Evolutionary conservation across 2,888 invertebrate genomes (phyloP).

Genomic region (Campaea margaritaria): DNA sequence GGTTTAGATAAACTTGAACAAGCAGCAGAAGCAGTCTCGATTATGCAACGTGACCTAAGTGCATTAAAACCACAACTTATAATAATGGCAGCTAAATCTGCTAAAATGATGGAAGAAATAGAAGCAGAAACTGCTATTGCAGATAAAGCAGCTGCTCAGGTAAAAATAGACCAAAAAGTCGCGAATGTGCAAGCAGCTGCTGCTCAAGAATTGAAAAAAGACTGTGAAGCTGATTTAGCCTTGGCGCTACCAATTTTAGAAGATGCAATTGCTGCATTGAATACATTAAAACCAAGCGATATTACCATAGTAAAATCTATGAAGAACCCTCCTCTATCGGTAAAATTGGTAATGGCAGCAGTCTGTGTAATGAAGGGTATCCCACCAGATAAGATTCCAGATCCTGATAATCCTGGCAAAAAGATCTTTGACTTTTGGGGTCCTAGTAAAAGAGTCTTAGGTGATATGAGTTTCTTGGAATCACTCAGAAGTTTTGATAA

Average conservation of each 20-base stretch:
- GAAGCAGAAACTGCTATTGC: constrained; percentile 91
- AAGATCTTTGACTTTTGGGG: constrained; percentile 93
- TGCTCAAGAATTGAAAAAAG: constrained; percentile 92
- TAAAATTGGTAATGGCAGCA: constrained; percentile 95
- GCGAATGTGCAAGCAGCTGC: constrained; percentile 95
- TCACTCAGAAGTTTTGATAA: constrained; percentile 92
- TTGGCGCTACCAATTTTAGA: constrained; percentile 93
- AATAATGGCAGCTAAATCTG: constrained; percentile 89
- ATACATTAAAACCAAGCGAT: constrained; percentile 93
- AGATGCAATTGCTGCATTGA: constrained; percentile 90
- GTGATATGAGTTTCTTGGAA: constrained; percentile 92
- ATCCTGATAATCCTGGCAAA: constrained; percentile 87
- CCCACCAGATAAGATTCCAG: constrained; percentile 90
- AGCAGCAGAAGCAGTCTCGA: constrained; percentile 90
- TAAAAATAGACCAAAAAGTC: constrained; percentile 94
- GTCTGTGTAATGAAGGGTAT: constrained; percentile 95
- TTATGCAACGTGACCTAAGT: constrained; percentile 91
- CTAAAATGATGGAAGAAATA: constrained; percentile 91
- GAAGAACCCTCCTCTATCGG: constrained; percentile 93
- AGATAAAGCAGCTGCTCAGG: constrained; percentile 91
- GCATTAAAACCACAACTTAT: constrained; percentile 90
- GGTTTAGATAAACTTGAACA: constrained; percentile 91
- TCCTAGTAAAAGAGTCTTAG: constrained; percentile 92
- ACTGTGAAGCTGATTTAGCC: constrained; percentile 97
- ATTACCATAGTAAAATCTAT: constrained; percentile 94